A percentile compares a stretch with the other conserved stretches of the same genome.
Evolutionary conservation across 2,888 invertebrate species (phyloP).

Genomic region (Neocrepidodera transversa): DNA sequence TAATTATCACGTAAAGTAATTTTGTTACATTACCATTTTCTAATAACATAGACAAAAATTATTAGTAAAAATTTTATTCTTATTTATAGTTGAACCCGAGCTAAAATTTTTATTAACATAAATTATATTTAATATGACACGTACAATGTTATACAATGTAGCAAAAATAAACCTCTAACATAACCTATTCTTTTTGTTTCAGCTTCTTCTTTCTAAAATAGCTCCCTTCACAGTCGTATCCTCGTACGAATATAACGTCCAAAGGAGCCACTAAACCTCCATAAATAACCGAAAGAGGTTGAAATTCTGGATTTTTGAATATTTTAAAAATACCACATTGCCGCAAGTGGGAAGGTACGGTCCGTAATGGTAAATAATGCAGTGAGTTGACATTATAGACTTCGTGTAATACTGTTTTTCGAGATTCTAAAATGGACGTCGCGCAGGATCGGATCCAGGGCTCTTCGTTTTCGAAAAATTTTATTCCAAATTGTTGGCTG

Average conservation of each 20-base stretch:
- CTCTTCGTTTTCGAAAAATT: too few relatives aligned
- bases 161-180: not conserved
- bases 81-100: too few relatives aligned
- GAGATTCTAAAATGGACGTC: not conserved
- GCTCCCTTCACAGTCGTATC: not conserved
- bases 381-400: slow-evolving; percentile 18
- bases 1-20: too few relatives aligned
- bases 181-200: slow-evolving; percentile 12
- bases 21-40: too few relatives aligned
- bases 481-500: too few relatives aligned
- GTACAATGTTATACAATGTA: too few relatives aligned
- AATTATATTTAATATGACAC: too few relatives aligned
- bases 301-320: slow-evolving; percentile 10
- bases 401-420: not conserved
- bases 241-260: not conserved
- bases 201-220: not conserved
- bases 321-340: not conserved
- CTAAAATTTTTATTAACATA: too few relatives aligned
- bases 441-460: not conserved
- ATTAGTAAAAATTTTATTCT: too few relatives aligned
- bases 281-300: not conserved
- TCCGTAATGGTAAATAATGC: slow-evolving; percentile 6
- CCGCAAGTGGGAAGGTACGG: not conserved
- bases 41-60: too few relatives aligned
- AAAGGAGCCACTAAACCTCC: not conserved